Percentiles rank a stretch among this genome's conserved stretches.
These are phyloP conservation scores for Cyrtorhinus lividipennis DNA, from an alignment of 1,140 invertebrate species.

Conservation along the genomic window DNA sequence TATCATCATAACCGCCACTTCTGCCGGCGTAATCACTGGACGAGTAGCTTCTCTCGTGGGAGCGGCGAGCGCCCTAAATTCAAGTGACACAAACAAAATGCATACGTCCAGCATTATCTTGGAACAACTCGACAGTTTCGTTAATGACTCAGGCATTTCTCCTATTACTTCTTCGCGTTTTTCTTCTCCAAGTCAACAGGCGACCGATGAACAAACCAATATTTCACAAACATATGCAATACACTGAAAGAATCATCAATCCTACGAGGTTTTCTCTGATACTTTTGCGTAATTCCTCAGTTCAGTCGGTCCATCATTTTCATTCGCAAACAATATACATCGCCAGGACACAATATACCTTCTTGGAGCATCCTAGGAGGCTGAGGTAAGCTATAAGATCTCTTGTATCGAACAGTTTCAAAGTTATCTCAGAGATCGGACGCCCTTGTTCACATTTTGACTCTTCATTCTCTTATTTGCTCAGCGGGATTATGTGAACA, in stretches of 20 bases:
- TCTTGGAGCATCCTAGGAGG: too few species aligned
- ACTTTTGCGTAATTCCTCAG: too few species aligned
- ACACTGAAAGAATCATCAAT: neutral
- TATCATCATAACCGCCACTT: slow-evolving; percentile 13
- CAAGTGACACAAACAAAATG: neutral
- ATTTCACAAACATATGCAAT: neutral
- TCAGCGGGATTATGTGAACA: too few species aligned
- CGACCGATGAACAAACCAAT: neutral
- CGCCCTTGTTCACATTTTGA: too few species aligned
- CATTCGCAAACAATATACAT: too few species aligned
- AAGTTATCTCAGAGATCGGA: too few species aligned
- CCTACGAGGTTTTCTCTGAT: too few species aligned
- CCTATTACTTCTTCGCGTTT: neutral
- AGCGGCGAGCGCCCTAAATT: slow-evolving; percentile 13
- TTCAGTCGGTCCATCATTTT: too few species aligned
- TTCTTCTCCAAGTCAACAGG: neutral
- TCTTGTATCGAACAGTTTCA: too few species aligned
- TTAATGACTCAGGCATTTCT: neutral
- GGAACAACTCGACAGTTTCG: neutral
- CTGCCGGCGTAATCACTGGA: slow-evolving; percentile 2
- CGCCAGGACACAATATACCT: too few species aligned
- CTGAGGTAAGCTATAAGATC: too few species aligned
- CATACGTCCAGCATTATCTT: neutral
- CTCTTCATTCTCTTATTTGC: too few species aligned
- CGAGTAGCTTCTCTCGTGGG: slow-evolving; percentile 14